Evolutionary conservation across 2,888 invertebrate species (phyloP).

Genomic region (Cenopis cana): DNA sequence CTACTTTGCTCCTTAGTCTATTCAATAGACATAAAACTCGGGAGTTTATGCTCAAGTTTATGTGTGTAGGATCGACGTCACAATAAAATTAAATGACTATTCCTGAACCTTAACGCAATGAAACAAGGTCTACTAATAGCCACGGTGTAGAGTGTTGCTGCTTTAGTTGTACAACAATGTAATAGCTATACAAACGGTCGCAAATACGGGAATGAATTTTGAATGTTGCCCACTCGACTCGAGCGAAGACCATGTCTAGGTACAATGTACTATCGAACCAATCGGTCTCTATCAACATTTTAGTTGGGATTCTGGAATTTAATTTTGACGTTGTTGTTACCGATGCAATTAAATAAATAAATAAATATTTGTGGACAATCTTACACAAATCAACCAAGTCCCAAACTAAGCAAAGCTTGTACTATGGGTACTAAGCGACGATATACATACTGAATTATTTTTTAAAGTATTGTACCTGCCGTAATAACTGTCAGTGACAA

Average conservation of each 20-base stretch:
- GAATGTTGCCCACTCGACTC: neutral
- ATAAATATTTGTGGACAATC: no score
- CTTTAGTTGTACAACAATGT: neutral
- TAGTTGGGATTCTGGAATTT: no score
- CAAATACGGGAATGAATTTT: neutral
- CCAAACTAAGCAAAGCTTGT: no score
- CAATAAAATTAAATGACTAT: neutral
- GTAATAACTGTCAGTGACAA: no score
- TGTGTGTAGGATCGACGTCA: neutral
- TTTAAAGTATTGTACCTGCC: no score
- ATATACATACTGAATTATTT: no score
- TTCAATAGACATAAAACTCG: slow-evolving; percentile 1
- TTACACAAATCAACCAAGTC: no score
- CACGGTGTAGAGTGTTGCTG: neutral
- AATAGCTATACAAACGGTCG: neutral
- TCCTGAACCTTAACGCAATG: neutral
- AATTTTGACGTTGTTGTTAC: no score
- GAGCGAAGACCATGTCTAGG: neutral
- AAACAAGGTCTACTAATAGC: neutral
- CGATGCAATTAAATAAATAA: no score
- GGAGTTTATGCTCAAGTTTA: neutral
- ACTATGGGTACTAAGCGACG: no score
- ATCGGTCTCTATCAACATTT: neutral
- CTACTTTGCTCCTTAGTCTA: slow-evolving; percentile 7
- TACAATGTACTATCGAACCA: neutral